phyloP scores from a whole-genome alignment of 2,113 vertebrate species.

The Excalfactoria chinensis region DNA sequence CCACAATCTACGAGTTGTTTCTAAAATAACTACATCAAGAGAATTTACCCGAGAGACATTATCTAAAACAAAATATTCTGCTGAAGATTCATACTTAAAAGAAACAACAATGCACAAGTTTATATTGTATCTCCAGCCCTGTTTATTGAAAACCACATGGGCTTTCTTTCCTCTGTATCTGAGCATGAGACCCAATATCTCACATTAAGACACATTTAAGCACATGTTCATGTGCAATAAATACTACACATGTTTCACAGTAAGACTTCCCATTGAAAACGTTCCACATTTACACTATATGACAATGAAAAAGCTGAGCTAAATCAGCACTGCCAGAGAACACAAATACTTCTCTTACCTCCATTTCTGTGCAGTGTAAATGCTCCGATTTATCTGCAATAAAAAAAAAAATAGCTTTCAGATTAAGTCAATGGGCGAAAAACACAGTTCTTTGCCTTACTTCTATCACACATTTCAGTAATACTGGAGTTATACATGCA shows the following conservation, averaged over 20 bases:
- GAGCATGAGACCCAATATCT: neutral
- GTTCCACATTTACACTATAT: neutral
- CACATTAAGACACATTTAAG: neutral
- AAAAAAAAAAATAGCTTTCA: constrained; percentile 30
- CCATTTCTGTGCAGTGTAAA: constrained; percentile 84
- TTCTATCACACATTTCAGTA: constrained; percentile 13
- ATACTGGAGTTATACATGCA: neutral
- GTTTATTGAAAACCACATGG: neutral
- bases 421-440: neutral
- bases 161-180: neutral
- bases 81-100: neutral
- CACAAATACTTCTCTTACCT: constrained; percentile 83
- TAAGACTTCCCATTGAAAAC: neutral
- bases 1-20: neutral
- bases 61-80: neutral
- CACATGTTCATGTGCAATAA: neutral
- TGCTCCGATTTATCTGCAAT: constrained; percentile 82
- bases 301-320: neutral
- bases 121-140: neutral
- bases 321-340: neutral
- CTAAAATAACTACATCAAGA: neutral
- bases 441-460: neutral
- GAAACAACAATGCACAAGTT: neutral
- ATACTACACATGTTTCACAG: neutral
- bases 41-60: neutral